Evolutionary conservation across 2,888 invertebrate genomes (phyloP), one percentile per base, ranked within the genome.

Genomic region (Metallyticus violacea): DNA sequence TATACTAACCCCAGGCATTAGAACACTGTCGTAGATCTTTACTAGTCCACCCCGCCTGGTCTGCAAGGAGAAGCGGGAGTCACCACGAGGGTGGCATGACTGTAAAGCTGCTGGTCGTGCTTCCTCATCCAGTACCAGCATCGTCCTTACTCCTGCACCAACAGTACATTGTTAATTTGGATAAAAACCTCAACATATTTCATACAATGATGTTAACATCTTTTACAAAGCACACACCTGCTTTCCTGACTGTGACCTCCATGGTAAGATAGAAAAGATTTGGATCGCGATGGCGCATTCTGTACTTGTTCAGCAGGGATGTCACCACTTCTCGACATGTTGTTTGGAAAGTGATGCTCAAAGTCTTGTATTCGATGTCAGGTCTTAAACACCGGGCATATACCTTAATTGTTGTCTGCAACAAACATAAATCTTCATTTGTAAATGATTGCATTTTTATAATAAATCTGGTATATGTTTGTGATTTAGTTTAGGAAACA

Each of bases 361-460:
- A 93, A 0, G 98, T 99, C 92, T 98, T 98, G 94, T 99, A 98
- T 92, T 98, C 98, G 91, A 98, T 98, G 92, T 98, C 98, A 29
- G 97, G 96, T 87, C 97, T 95, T 87, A 98, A 93, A 90, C 97
- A 96, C 90, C 96, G 96, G 27, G 98, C 97, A 92, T 96, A 98
- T 81, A 98, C 97, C 93, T 97, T 97, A 89, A 98, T 96, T 79
- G 97, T 97, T 77, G 97, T 97, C 83, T 83, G 83, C 7, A 77
- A 83, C 9, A 26, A 27, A 15, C 40, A 62, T 62, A 62, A 62
- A 15, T 4, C 15, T n/a, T n/a, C n/a, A n/a, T n/a, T n/a, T n/a
- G n/a, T n/a, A n/a, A n/a, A n/a, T n/a, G n/a, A n/a, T n/a, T n/a
- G n/a, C n/a, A n/a, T n/a, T n/a, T n/a, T n/a, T n/a, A n/a, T n/a